Percentiles rank a stretch among this genome's conserved stretches.
These are phyloP conservation scores for Neogobius melanostomus DNA, from an alignment of 2,113 vertebrate genomes.

Conservation along the genomic window DNA sequence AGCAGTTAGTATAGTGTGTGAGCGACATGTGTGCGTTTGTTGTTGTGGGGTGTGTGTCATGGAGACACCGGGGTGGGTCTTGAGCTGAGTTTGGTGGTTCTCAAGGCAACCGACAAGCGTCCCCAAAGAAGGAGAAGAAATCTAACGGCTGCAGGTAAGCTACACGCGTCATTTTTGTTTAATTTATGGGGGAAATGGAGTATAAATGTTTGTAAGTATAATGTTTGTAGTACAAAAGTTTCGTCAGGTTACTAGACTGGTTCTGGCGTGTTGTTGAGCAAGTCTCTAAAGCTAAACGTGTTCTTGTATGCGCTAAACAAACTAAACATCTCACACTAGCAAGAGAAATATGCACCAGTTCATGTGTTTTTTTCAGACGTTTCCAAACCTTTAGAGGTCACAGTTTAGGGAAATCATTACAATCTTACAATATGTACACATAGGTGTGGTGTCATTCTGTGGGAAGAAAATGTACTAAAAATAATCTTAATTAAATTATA, in stretches of 20 bases:
- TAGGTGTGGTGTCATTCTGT: no score
- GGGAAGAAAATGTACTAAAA: no score
- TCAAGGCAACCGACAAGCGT: conserved; percentile 62
- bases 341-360: no score
- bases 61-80: conserved; percentile 57
- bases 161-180: background rate
- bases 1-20: background rate
- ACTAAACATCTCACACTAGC: no score
- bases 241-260: background rate
- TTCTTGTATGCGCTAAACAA: background rate
- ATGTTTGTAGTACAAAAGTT: background rate
- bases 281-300: background rate
- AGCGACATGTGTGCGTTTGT: conserved; percentile 35
- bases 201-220: no score
- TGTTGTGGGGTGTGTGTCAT: conserved; percentile 57
- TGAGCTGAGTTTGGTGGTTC: conserved; percentile 57
- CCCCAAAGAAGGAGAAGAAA: background rate
- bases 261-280: conserved; percentile 6
- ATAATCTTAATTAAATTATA: no score
- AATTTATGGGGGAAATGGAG: no score
- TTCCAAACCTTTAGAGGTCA: no score
- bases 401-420: no score
- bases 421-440: no score
- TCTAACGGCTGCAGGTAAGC: conserved; percentile 18
- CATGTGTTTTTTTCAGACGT: no score